Base-by-base conservation (phyloP, 2,888 invertebrate genomes). In the Xylota sylvarum region DNA sequence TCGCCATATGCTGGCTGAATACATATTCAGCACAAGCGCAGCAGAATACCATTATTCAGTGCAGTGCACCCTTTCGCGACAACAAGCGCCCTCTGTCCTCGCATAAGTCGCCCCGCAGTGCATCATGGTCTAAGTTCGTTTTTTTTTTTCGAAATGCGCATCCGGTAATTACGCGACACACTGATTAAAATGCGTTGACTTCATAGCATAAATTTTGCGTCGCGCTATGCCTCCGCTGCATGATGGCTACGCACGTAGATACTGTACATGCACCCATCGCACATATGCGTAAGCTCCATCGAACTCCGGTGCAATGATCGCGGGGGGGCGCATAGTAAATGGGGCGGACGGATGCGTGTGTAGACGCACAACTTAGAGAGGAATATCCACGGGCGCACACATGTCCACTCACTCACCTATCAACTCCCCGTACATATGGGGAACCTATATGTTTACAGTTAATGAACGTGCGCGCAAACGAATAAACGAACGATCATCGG, bases 111-210 rank as follows among this genome's bases (percentile, higher is more conserved):
- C 9, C 50, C 37, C 37, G 37, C 55, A 67, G 37, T 52, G 50
- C 35, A 52, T 5, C 40, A 17, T 23, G 43, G 19, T 14, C 55
- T 52, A 12, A 10, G 55, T 50, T 77, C 12, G 37, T 50, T 56
- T 37, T 74, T 69, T 83, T 69, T 43, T 65, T 80, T 69, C 60
- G 19, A 17, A 77, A 62, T 79, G 72, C 85, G 91, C 91, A 91
- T 91, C 91, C 91, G 91, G 92, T 92, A 91, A 91, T 92, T 92
- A 91, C 90, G 91, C 91, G 91, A 91, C 91, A 91, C 90, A 90
- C 91, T 92, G 92, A 91, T 92, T 92, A 92, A 92, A 91, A 92
- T 91, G 91, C 90, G 90, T 90, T 89, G 89, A 89, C 88, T 89
- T 89, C 87, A 74, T 88, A 88, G 87, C 89, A 87, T 84, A 88